phyloP scores from a whole-genome alignment of 2,113 vertebrate species.

The Ctenodactylus gundi region DNA sequence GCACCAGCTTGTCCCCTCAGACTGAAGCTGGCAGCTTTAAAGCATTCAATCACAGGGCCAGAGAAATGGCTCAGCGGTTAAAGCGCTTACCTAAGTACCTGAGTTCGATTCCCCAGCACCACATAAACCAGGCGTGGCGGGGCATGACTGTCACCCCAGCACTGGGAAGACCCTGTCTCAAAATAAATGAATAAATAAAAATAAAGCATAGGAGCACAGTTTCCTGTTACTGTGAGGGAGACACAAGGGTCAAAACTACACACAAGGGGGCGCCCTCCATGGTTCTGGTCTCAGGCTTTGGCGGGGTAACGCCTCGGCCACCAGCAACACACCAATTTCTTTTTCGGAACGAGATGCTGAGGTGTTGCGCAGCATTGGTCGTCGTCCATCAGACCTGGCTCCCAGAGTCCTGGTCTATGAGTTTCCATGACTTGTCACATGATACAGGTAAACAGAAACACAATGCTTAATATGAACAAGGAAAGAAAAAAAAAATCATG shows the following conservation, averaged over 20 bases:
- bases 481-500: constrained; percentile 24
- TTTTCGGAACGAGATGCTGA: too few species aligned
- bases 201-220: neutral
- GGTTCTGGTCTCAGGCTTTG: too few species aligned
- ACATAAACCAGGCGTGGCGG: too few species aligned
- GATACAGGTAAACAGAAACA: neutral
- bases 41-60: neutral
- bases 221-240: too few species aligned
- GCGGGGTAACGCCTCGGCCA: too few species aligned
- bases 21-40: too few species aligned
- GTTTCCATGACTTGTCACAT: constrained; percentile 13
- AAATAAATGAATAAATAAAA: neutral
- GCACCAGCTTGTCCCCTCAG: too few species aligned
- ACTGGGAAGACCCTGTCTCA: neutral
- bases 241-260: too few species aligned
- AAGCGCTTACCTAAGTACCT: neutral
- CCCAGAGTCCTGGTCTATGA: constrained; percentile 27
- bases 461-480: neutral
- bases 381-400: constrained; percentile 9
- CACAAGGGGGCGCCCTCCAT: too few species aligned
- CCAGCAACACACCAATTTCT: too few species aligned
- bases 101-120: neutral
- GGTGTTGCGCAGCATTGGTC: neutral
- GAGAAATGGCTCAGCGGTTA: neutral
- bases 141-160: too few species aligned